phyloP scores from a whole-genome alignment of 1,140 invertebrate genomes.

The Triops longicaudatus region DNA sequence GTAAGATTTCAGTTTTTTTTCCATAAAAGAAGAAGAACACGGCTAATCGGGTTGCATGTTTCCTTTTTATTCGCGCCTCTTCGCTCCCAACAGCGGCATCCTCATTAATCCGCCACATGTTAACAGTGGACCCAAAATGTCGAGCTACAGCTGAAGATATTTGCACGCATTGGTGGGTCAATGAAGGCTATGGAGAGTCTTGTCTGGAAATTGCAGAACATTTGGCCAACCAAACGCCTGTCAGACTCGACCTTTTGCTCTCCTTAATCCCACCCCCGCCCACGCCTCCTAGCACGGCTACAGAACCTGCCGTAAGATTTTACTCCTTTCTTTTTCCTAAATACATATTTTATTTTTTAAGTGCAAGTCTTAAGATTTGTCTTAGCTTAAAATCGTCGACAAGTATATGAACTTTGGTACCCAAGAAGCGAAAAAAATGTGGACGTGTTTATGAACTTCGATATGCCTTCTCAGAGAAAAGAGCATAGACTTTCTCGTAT shows the following conservation, averaged over 20 bases:
- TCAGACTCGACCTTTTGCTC: constrained; percentile 75
- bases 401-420: too few relatives aligned
- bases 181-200: constrained; percentile 70
- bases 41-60: constrained; percentile 15
- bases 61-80: constrained; percentile 23
- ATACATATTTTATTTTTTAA: too few relatives aligned
- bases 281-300: constrained; percentile 12
- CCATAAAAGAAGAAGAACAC: constrained; percentile 25
- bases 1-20: constrained; percentile 47
- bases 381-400: too few relatives aligned
- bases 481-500: too few relatives aligned
- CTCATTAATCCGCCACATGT: constrained; percentile 83
- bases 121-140: constrained; percentile 80
- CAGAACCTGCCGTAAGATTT: neutral
- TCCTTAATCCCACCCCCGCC: constrained; percentile 59
- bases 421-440: too few relatives aligned
- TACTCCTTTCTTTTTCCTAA: neutral
- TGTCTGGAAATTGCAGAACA: constrained; percentile 81
- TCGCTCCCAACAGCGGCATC: constrained; percentile 66
- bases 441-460: too few relatives aligned
- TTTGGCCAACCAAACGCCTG: constrained; percentile 78
- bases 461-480: too few relatives aligned
- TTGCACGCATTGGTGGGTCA: constrained; percentile 86
- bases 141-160: constrained; percentile 89
- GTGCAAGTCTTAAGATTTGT: too few relatives aligned